phyloP scores from a whole-genome alignment of 1,140 invertebrate species.

The Cyphomyrmex costatus region DNA sequence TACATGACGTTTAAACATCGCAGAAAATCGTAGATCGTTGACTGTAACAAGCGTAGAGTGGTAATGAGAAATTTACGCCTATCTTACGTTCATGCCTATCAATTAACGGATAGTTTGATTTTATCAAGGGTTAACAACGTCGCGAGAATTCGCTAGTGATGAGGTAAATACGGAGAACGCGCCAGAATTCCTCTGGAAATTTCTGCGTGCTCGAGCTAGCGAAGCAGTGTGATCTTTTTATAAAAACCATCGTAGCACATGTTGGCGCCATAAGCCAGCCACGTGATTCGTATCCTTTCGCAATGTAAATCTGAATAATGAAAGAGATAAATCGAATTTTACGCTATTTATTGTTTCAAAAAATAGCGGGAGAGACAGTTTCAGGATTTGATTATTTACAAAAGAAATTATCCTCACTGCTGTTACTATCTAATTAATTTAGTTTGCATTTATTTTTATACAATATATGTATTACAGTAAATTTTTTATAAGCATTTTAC shows the following conservation, averaged over 20 bases:
- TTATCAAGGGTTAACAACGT: slow-evolving; percentile 10
- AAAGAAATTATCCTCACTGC: background rate
- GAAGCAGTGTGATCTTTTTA: slow-evolving; percentile 61
- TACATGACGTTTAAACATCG: slow-evolving; percentile 19
- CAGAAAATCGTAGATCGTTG: slow-evolving; percentile 1
- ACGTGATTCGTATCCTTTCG: slow-evolving; percentile 70
- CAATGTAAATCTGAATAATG: slow-evolving; percentile 52
- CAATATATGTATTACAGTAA: background rate
- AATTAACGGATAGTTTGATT: slow-evolving; percentile 26
- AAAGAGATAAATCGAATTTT: slow-evolving; percentile 24
- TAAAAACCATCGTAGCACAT: slow-evolving; percentile 61
- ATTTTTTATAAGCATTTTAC: background rate
- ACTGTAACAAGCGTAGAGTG: background rate
- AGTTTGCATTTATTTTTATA: background rate
- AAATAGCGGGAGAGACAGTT: background rate
- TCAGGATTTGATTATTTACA: background rate
- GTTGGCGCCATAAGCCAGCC: slow-evolving; percentile 61
- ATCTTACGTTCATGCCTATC: background rate
- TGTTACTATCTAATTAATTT: background rate
- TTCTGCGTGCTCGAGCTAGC: slow-evolving; percentile 36
- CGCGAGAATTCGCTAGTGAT: background rate
- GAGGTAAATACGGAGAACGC: background rate
- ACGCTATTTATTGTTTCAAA: slow-evolving; percentile 8
- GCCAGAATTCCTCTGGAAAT: slow-evolving; percentile 48
- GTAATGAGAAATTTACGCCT: slow-evolving; percentile 34